phyloP scores from a whole-genome alignment of 2,113 vertebrate species.

The Gasterosteus aculeatus region DNA sequence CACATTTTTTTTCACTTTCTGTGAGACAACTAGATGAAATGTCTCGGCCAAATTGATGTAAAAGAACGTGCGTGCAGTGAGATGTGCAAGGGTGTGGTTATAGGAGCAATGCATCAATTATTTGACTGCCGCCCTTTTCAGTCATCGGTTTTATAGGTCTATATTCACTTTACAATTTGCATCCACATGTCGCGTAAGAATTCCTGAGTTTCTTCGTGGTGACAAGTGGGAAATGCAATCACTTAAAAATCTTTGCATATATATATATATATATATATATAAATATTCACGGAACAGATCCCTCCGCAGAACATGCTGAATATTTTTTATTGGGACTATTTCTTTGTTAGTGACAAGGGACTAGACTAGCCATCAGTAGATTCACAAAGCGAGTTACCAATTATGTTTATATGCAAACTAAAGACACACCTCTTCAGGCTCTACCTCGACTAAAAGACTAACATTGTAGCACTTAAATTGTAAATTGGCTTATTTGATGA shows the following conservation, averaged over 20 bases:
- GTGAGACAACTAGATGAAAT: conserved; percentile 46
- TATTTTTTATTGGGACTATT: too few species aligned
- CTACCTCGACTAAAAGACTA: too few species aligned
- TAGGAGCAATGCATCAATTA: not conserved
- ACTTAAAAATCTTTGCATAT: not conserved
- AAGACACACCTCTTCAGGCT: too few species aligned
- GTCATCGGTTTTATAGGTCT: conserved; percentile 8
- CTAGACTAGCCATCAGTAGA: too few species aligned
- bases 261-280: too few species aligned
- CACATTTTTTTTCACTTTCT: conserved; percentile 42
- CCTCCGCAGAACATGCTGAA: too few species aligned
- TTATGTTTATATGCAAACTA: too few species aligned
- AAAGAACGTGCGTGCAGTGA: not conserved
- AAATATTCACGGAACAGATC: too few species aligned
- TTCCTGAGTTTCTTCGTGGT: not conserved
- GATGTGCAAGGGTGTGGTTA: conserved; percentile 17
- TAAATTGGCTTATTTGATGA: too few species aligned
- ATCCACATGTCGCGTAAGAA: conserved; percentile 10
- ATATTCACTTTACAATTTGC: not conserved
- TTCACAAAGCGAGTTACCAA: too few species aligned
- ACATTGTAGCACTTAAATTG: too few species aligned
- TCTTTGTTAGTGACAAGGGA: too few species aligned
- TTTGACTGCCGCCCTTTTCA: not conserved
- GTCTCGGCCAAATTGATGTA: conserved; percentile 12
- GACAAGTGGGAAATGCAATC: conserved; percentile 19